Evolutionary conservation across 2,888 invertebrate genomes (phyloP), one percentile per base, ranked within the genome.

Genomic region (Drosophila crucigera): DNA sequence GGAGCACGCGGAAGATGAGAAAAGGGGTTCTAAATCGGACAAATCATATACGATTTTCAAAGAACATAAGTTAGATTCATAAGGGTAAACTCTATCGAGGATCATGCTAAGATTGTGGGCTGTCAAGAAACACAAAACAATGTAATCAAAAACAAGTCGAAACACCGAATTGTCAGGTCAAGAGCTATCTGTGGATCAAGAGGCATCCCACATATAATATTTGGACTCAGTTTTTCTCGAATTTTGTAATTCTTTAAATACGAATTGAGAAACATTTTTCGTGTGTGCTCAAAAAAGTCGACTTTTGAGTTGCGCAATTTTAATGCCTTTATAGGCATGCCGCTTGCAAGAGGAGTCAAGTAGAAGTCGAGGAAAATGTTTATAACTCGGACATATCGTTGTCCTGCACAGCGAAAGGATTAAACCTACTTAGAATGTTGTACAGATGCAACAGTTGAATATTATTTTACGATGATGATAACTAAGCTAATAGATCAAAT

Each of bases 1-100:
- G 47, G 2, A 7, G 22, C 14, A 47, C 2, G 0, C 1, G 1
- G 14, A 4, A 22, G 7, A 22, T 14, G 7, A 22, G 0, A 22
- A 43, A 43, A 1, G 0, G 6, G 22, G 6, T 7, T 43, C 1
- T 22, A 14, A 22, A 22, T 43, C 14, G 7, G 1, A 3, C 11
- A 22, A 43, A 43, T 43, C 1, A 7, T 14, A 43, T 43, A 6
- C 1, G 22, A 43, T 43, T 43, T 43, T 43, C 11, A 22, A 11
- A 22, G n/a, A 7, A 6, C 22, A 43, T 3, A 43, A 43, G 6
- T 43, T 6, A 14, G 4, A 35, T 14, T 4, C 0, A 33, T 33
- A 11, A 0, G 11, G 4, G 4, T 0, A 33, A 11, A 6, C 11
- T 41, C 41, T 7, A 39, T 39, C 7, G n/a, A n/a, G 4, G n/a